Evolutionary conservation across 2,797 vertebrate genomes (phyloP).

Genomic region (Buceros bicornis): DNA sequence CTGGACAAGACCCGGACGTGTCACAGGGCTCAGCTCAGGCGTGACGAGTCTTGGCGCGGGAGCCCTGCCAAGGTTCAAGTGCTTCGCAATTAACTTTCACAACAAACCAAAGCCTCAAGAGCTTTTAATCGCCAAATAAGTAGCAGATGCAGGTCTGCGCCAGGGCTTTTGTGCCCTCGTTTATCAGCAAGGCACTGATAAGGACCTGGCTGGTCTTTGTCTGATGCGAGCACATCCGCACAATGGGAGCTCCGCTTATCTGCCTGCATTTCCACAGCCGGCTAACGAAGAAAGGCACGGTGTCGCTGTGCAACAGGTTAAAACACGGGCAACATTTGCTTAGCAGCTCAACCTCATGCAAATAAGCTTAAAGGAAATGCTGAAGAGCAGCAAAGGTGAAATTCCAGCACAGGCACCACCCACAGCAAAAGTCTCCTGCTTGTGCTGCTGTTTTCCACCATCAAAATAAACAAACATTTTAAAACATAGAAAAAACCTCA

Average conservation of each 20-base stretch:
- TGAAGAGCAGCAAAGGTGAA: neutral
- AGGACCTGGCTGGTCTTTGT: neutral
- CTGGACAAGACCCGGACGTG: neutral
- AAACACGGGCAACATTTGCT: neutral
- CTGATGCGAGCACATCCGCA: accelerated
- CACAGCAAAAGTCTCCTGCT: neutral
- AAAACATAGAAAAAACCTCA: neutral
- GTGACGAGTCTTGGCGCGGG: neutral
- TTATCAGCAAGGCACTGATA: neutral
- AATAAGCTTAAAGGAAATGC: neutral
- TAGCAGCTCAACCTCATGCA: neutral
- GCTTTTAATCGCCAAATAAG: neutral
- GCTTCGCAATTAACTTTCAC: conserved; percentile 34
- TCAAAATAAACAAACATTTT: neutral
- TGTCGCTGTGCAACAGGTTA: neutral
- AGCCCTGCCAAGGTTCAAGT: conserved; percentile 24
- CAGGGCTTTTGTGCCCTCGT: neutral
- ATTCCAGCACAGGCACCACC: neutral
- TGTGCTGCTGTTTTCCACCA: neutral
- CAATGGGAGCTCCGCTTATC: neutral
- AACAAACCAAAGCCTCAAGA: conserved; percentile 58
- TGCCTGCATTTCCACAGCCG: neutral
- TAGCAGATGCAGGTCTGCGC: neutral
- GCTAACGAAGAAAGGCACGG: neutral
- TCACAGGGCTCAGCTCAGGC: neutral